Base-by-base conservation (phyloP, 2,797 vertebrate species). In the Danio jaintianensis region DNA sequence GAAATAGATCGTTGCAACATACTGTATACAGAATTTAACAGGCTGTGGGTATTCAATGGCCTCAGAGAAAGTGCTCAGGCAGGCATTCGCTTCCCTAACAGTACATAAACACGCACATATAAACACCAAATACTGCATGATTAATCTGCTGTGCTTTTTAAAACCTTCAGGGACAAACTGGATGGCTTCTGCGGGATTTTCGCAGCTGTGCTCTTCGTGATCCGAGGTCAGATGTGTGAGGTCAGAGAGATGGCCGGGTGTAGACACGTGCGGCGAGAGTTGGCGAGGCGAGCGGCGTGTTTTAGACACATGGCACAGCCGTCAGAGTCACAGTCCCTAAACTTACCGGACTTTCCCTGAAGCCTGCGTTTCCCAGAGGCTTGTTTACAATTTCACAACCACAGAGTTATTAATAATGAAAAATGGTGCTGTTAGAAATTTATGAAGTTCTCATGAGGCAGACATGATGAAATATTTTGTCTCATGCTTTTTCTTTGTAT, bases 1-100 rank as follows among this genome's bases (percentile, higher is more conserved):
- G 63, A 77, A 77, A 58, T 15, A 53, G n/a, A 75, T 55, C 18
- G 78, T 68, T 38, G 68, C 47, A 40, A 18, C 13, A 75, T 63
- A 63, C 36, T 47, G 42, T 48, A n/a, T 36, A 40, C 59, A 63
- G 50, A 66, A 56, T 75, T 13, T 10, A 48, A 52, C 16, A 10
- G 43, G 22, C 0, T 61, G 56, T 4, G 5, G 29, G 13, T 55
- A 38, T 40, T 18, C 20, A 62, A 61, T 6, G 16, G 3, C 42
- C 56, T 55, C 7, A 4, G 16, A 59, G 10, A 56, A 68, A 52
- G 53, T 7, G 1, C 13, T 18, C 38, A 69, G 18, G 48, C 22
- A 81, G 8, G 56, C 36, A 15, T 45, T 53, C 42, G 45, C 55
- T 29, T 22, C 38, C 36, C 52, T 66, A 55, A 20, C 56, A 8